Percentiles rank a stretch among this genome's conserved stretches.
Evolutionary conservation across 1,140 invertebrate genomes (phyloP).

Genomic region (Procambarus clarkii): DNA sequence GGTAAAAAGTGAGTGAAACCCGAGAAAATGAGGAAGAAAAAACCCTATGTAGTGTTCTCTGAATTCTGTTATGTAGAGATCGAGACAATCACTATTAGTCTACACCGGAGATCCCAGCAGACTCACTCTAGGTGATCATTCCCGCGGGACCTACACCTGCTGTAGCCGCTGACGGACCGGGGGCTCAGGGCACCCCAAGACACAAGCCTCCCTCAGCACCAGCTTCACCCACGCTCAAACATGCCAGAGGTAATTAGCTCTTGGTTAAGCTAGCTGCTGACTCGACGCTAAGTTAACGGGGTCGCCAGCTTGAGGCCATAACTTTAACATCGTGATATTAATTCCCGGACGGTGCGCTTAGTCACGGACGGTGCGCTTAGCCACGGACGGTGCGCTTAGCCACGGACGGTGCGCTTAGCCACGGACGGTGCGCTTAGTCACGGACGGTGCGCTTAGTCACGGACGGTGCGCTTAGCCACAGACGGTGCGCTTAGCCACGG

Average conservation of each 20-base stretch:
- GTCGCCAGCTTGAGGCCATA: slow-evolving; percentile 30
- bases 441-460: too few relatives aligned
- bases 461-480: too few relatives aligned
- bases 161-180: neutral
- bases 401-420: too few relatives aligned
- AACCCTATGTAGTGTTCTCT: neutral
- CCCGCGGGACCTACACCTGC: neutral
- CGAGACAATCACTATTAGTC: slow-evolving; percentile 28
- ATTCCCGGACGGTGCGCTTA: neutral
- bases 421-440: too few relatives aligned
- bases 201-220: neutral
- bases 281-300: slow-evolving; percentile 26
- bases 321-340: slow-evolving; percentile 39
- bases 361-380: too few relatives aligned
- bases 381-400: too few relatives aligned
- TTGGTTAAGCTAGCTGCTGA: neutral
- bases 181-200: neutral
- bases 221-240: neutral
- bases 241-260: neutral
- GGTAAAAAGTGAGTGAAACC: neutral
- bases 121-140: slow-evolving; percentile 50
- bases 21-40: neutral
- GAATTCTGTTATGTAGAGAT: slow-evolving; percentile 8
- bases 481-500: too few relatives aligned
- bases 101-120: slow-evolving; percentile 40